Conservation (phyloP, 1,140 invertebrate genomes). For the Nilaparvata lugens region DNA sequence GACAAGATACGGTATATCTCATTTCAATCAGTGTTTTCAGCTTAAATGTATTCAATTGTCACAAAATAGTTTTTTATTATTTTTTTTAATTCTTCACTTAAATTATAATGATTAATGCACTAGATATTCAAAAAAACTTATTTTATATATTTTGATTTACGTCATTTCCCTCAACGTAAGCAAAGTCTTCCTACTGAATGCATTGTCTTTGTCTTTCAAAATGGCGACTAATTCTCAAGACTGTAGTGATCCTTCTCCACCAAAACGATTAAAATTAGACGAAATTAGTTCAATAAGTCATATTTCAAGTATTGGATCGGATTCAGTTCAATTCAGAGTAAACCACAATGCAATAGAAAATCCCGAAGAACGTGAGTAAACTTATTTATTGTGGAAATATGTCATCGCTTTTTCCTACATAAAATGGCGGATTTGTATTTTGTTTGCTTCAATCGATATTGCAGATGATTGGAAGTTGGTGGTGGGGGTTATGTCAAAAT, state of each 20-base stretch:
- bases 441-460: too few relatives aligned
- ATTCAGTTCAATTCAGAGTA: constrained; percentile 30
- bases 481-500: background rate
- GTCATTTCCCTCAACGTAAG: constrained; percentile 1
- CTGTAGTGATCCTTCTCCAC: constrained; percentile 39
- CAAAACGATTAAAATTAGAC: constrained; percentile 40
- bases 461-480: background rate
- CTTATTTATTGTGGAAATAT: constrained; percentile 35
- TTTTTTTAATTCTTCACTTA: too few relatives aligned
- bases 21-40: too few relatives aligned
- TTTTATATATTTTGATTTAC: background rate
- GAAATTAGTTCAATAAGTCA: constrained; percentile 27
- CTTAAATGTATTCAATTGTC: too few relatives aligned
- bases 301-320: constrained; percentile 28
- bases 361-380: constrained; percentile 36
- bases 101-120: too few relatives aligned
- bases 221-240: constrained; percentile 42
- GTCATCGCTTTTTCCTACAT: constrained; percentile 31
- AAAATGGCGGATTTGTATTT: constrained; percentile 34
- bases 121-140: too few relatives aligned
- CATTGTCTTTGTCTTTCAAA: constrained; percentile 25
- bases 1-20: too few relatives aligned
- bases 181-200: background rate
- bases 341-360: constrained; percentile 23
- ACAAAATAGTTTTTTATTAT: too few relatives aligned